Evolutionary conservation across 2,888 invertebrate genomes (phyloP), one percentile per base, ranked within the genome.

Genomic region (Stenolophus ochropezus): DNA sequence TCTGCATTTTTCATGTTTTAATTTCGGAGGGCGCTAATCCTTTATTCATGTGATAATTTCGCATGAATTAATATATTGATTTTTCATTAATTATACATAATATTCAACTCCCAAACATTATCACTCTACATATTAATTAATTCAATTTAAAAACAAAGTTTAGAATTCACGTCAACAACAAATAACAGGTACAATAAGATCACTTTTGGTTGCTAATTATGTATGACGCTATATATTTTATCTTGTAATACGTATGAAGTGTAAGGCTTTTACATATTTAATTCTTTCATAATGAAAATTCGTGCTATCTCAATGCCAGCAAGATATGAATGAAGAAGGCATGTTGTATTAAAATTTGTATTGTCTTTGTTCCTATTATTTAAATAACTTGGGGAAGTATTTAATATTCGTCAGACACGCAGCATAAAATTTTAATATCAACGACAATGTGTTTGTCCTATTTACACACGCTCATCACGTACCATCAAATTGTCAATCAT

Each of bases 1-100:
- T 61, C 23, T 61, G 25, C 25, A 61, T 61, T 61, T 61, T 61
- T 61, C 25, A 61, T 61, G 23, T 61, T 61, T 61, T 61, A 61
- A 61, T 61, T 61, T 61, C 11, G 61, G 61, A 25, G 20, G n/a
- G 23, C 61, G n/a, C 23, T 61, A 25, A 61, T 61, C 61, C 25
- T 61, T n/a, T 61, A 61, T 61, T 61, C 61, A 61, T 25, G 23
- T 3, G 4, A 5, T 25, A 61, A 61, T 61, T 25, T 23, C 8
- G 3, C n/a, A n/a, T 61, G 61, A 61, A 58, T n/a, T 58, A 58
- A 61, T 61, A 25, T 25, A 61, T 61, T 14, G 61, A 27, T 61
- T 61, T 61, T 61, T 21, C n/a, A 20, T 21, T 5, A 42, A 8
- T 42, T 6, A 42, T 42, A 33, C 3, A 42, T 0, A 42, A 42